Base-by-base conservation (phyloP, 1,140 invertebrate genomes). In the Brachystomella parvula region DNA sequence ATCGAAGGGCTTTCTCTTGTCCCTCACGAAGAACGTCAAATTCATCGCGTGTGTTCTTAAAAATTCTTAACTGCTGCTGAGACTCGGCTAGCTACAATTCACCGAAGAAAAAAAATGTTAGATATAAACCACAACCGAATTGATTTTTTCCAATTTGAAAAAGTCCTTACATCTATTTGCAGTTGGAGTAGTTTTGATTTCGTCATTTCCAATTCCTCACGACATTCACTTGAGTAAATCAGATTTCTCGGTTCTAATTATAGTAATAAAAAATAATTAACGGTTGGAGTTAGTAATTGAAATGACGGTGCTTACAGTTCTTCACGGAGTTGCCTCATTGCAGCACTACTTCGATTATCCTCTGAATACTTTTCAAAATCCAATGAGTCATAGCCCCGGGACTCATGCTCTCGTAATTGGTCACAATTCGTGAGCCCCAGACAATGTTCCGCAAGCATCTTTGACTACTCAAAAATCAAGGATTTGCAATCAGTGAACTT, bases 191-290 rank as follows among this genome's bases (percentile, higher is more conserved):
- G 44, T 39, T 61, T 59, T 31, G 57, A 57, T 57, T 67, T 71
- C 1, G 72, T 64, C 9, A 65, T 64, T 65, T 73, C 72, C 6
- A 73, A 39, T 32, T 73, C 72, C 49, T 73, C 72, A 15, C 72
- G 53, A 39, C 72, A 73, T 65, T 73, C 72, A n/a, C 64, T 71
- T 67, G 1, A 73, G 67, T 9, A 73, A 53, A 24, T 71, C 72
- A 1, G 72, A 63, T 66, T 73, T 73, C 33, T 69, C 69, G 29
- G 64, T 39, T 30, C 71, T 72, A n/a, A n/a, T n/a, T n/a, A n/a
- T n/a, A 29, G 3, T 63, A 63, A 47, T 21, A 44, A 63, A 44
- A 12, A 47, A 31, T 12, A 60, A 15, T 31, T 29, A 24, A 12
- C 32, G 21, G 31, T 47, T 39, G 35, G 19, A 9, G 31, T 62